A percentile compares a stretch with the other conserved stretches of the same genome.
Evolutionary conservation across 2,888 invertebrate species (phyloP).

Genomic region (Agrotis exclamationis): DNA sequence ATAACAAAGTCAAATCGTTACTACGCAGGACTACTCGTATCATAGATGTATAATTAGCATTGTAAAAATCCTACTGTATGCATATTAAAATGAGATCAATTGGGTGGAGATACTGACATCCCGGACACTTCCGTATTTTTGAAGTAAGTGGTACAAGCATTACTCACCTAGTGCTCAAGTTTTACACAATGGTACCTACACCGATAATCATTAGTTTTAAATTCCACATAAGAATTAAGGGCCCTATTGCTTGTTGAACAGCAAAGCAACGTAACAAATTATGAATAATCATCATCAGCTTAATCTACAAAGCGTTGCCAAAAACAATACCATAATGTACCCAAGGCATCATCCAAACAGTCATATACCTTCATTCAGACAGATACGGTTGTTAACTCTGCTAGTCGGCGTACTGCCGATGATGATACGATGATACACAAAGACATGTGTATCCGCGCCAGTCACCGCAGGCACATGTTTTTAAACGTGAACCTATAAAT

Average conservation of each 20-base stretch:
- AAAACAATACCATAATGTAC: conserved; percentile 29
- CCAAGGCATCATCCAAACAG: conserved; percentile 4
- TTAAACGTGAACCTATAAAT: conserved; percentile 52
- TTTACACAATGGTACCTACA: too few relatives aligned
- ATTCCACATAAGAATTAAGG: too few relatives aligned
- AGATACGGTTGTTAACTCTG: conserved; percentile 44
- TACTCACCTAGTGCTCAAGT: too few relatives aligned
- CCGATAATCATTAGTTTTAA: too few relatives aligned
- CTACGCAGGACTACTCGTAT: not conserved
- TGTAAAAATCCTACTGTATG: not conserved
- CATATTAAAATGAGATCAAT: not conserved
- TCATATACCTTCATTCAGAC: conserved; percentile 31
- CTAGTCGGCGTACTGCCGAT: not conserved
- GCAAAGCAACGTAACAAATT: not conserved
- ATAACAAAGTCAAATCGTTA: not conserved
- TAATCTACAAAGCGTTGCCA: conserved; percentile 19
- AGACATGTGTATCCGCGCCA: conserved; percentile 37
- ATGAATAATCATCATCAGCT: not conserved
- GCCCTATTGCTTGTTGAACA: too few relatives aligned
- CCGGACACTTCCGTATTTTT: too few relatives aligned
- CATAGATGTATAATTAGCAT: not conserved
- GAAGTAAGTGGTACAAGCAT: too few relatives aligned
- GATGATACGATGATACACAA: conserved; percentile 20
- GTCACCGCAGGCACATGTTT: conserved; percentile 41
- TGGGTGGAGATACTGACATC: not conserved